A percentile compares a stretch with the other conserved stretches of the same genome.
phyloP scores from a whole-genome alignment of 2,797 vertebrate genomes.

The Trachops cirrhosus region DNA sequence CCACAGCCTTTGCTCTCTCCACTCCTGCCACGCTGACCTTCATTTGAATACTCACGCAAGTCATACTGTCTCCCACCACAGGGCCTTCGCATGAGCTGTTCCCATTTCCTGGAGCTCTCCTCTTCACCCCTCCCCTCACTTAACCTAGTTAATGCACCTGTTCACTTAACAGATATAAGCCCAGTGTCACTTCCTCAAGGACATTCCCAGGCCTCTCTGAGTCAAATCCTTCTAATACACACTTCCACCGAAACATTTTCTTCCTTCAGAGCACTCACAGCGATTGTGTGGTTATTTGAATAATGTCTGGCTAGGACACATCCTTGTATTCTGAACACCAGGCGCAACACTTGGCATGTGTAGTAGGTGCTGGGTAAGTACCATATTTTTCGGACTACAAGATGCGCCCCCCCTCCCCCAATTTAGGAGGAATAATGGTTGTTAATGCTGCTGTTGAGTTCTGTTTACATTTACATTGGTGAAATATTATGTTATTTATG shows the following conservation, averaged over 20 bases:
- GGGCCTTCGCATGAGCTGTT: not conserved
- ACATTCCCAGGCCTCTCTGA: not conserved
- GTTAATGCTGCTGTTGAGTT: too few species aligned
- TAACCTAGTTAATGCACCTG: not conserved
- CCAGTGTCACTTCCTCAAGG: not conserved
- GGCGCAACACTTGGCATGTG: not conserved
- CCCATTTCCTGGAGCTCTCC: not conserved
- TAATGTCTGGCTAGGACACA: not conserved
- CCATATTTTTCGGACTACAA: too few species aligned
- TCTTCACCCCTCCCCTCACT: accelerated
- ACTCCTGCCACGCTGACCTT: not conserved
- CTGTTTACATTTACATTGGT: too few species aligned
- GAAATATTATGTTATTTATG: too few species aligned
- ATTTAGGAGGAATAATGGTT: too few species aligned
- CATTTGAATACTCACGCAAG: not conserved
- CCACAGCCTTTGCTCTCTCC: not conserved
- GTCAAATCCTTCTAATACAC: not conserved
- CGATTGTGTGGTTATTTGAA: not conserved
- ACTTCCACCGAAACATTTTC: accelerated
- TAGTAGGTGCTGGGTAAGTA: not conserved
- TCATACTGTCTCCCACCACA: not conserved
- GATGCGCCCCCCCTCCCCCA: too few species aligned
- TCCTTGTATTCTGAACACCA: not conserved
- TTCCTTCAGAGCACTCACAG: not conserved
- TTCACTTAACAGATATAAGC: not conserved